Evolutionary conservation across 2,113 vertebrate genomes (phyloP), one percentile per base, ranked within the genome.

Genomic region (Delphinapterus leucas): DNA sequence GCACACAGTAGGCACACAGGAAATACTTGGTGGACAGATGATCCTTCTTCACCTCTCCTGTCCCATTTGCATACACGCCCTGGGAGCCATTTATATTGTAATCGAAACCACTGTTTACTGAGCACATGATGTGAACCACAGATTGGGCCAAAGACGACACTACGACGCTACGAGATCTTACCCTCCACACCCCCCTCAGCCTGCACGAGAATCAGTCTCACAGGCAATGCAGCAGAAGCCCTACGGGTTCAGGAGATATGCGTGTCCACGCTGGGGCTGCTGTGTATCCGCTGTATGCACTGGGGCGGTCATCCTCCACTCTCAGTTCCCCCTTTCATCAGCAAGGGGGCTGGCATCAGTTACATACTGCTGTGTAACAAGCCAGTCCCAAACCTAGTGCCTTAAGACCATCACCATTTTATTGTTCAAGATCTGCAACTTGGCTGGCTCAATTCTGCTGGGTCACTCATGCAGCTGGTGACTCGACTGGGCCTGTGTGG

Each of bases 221-320:
- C 8, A 6, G 60, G 67, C 17, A 14, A 33, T 23, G 17, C 2
- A 21, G 17, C 28, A 28, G 68, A 44, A 44, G 67, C 44, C 58
- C 21, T 5, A 14, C 0, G 3, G 15, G 8, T 25, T 47, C 13
- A 1, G 58, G 36, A 74, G 47, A 58, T 60, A 49, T 6, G 67
- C 58, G 60, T 9, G 86, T 12, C 44, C 44, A 36, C 1, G 28
- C 67, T 6, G 25, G 77, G n/a, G 44, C 38, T 17, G 77, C 70
- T 1, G 10, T 10, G 25, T 17, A 20, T 8, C 26, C 11, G 6
- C 26, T 28, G 3, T 36, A 2, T 21, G 3, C n/a, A 8, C 28
- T n/a, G 10, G 20, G 21, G 3, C 0, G 1, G 67, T 38, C 26
- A 7, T 53, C 47, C 83, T 53, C 55, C 47, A 55, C 26, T 67